Conservation (phyloP, 1,140 invertebrate genomes). For the Galleria mellonella region DNA sequence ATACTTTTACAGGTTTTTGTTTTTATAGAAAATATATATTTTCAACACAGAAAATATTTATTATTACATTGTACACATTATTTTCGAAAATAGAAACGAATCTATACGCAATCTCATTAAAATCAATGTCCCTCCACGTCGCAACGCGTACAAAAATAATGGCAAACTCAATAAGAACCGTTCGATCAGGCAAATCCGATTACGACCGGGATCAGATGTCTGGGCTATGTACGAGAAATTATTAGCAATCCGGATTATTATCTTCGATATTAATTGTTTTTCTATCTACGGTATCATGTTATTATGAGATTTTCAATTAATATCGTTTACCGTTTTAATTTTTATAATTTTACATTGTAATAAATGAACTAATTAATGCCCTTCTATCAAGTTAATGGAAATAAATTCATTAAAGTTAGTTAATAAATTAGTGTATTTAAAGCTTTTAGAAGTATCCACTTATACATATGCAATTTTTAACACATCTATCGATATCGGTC, state of each 20-base stretch:
- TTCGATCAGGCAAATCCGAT: conserved; percentile 66
- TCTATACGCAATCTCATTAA: conserved; percentile 45
- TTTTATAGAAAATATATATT: too few species aligned
- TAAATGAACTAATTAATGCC: too few species aligned
- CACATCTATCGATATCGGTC: too few species aligned
- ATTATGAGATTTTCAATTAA: conserved; percentile 21
- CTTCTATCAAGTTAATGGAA: too few species aligned
- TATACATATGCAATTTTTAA: too few species aligned
- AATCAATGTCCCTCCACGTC: conserved; percentile 53
- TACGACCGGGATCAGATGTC: conserved; percentile 63
- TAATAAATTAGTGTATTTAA: too few species aligned
- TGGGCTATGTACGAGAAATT: conserved; percentile 37
- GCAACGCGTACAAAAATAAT: conserved; percentile 42
- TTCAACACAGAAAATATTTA: too few species aligned
- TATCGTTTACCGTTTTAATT: not conserved
- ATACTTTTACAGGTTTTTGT: too few species aligned
- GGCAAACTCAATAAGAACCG: conserved; percentile 52
- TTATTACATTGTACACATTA: too few species aligned
- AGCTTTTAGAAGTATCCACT: too few species aligned
- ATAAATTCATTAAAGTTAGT: too few species aligned
- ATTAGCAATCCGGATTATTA: conserved; percentile 50
- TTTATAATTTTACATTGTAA: too few species aligned
- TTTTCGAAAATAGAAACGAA: not conserved
- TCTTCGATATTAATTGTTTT: conserved; percentile 59
- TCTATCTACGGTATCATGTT: conserved; percentile 26